These are phyloP conservation scores for Dilophus febrilis DNA, from an alignment of 2,888 invertebrate genomes.

Conservation along the genomic window DNA sequence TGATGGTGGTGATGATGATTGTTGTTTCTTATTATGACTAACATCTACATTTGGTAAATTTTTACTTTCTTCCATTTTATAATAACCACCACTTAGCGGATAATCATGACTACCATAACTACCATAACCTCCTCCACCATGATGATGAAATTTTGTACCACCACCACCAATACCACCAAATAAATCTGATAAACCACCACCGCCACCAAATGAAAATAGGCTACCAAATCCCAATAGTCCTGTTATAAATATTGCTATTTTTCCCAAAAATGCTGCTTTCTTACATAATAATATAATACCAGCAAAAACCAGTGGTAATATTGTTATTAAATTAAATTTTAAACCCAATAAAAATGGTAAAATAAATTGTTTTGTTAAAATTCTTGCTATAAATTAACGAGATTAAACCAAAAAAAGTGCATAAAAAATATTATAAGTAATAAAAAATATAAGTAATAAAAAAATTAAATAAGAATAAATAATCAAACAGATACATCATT, in stretches of 20 bases:
- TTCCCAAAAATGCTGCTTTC: slow-evolving; percentile 58
- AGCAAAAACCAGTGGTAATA: slow-evolving; percentile 57
- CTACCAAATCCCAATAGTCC: slow-evolving; percentile 45
- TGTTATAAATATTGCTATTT: slow-evolving; percentile 52
- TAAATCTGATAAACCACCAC: slow-evolving; percentile 18
- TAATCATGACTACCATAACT: slow-evolving; percentile 6
- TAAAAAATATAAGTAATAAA: neutral
- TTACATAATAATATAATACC: slow-evolving; percentile 53
- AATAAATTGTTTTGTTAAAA: slow-evolving; percentile 53
- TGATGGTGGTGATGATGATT: too few species aligned
- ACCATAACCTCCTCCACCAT: slow-evolving; percentile 7
- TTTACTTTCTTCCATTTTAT: neutral
- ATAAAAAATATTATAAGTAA: slow-evolving; percentile 2
- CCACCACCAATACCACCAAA: slow-evolving; percentile 11
- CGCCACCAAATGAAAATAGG: slow-evolving; percentile 20
- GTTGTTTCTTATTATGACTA: slow-evolving; percentile 5
- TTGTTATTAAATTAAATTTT: slow-evolving; percentile 59
- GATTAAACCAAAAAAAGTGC: neutral
- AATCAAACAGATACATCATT: neutral
- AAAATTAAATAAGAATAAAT: neutral
- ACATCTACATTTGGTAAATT: neutral
- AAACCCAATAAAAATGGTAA: slow-evolving; percentile 62
- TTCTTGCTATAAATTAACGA: slow-evolving; percentile 40
- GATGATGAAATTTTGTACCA: slow-evolving; percentile 8
- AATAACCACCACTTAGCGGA: neutral